Evolutionary conservation across 2,113 vertebrate genomes (phyloP).

Genomic region (Aegotheles bennettii): DNA sequence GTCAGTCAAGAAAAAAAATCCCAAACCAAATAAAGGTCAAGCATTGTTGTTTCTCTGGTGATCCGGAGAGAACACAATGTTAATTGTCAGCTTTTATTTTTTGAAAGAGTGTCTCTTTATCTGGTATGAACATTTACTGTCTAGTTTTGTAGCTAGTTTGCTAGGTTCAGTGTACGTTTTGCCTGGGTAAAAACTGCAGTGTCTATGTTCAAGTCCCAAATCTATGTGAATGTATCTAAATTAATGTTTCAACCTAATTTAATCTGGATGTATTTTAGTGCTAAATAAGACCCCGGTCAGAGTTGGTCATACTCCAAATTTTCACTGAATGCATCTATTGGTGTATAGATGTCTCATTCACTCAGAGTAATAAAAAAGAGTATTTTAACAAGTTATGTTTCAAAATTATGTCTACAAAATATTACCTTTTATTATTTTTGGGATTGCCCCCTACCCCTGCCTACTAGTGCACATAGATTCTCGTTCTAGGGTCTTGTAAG

Average conservation of each 20-base stretch:
- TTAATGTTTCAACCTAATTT: background rate
- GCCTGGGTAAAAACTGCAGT: background rate
- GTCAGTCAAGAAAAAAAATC: background rate
- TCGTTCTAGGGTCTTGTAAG: background rate
- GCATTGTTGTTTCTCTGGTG: slow-evolving; percentile 5
- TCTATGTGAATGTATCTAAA: background rate
- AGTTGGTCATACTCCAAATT: background rate
- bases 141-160: background rate
- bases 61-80: background rate
- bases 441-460: accelerated
- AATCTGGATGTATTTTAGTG: background rate
- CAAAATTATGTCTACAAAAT: background rate
- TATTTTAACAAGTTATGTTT: background rate
- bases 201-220: background rate
- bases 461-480: background rate
- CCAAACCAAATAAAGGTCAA: slow-evolving; percentile 23
- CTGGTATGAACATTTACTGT: background rate
- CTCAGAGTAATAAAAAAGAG: background rate
- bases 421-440: background rate
- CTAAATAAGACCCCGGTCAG: background rate
- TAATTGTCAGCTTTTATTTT: background rate
- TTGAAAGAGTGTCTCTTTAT: background rate
- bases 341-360: background rate
- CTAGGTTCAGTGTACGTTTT: background rate
- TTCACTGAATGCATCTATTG: background rate